Percentiles rank a stretch among this genome's conserved stretches.
These are phyloP conservation scores for Poeciliopsis gracilis DNA, from an alignment of 2,797 vertebrate species.

Conservation along the genomic window DNA sequence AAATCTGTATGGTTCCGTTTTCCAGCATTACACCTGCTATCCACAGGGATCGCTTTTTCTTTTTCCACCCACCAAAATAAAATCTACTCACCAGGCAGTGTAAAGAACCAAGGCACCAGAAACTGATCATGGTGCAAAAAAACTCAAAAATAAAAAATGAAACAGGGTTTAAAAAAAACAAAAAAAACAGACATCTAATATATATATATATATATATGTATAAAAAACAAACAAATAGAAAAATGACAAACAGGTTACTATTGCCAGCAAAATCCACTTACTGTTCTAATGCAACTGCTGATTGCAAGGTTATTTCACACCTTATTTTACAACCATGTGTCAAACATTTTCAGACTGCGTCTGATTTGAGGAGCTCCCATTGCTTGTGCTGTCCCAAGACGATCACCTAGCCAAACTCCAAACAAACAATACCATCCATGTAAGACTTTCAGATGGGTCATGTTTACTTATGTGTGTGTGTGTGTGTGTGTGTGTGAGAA, in stretches of 20 bases:
- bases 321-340: slow-evolving; percentile 26
- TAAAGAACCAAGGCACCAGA: background rate
- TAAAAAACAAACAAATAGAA: background rate
- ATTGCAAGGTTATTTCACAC: slow-evolving; percentile 9
- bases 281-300: slow-evolving; percentile 16
- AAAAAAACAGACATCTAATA: background rate
- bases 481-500: background rate
- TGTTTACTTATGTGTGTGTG: slow-evolving; percentile 28
- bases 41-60: background rate
- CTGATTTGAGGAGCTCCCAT: slow-evolving; percentile 15
- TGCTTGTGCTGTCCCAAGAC: slow-evolving; percentile 22
- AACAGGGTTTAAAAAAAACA: background rate
- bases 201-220: background rate
- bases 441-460: slow-evolving; percentile 4
- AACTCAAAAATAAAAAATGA: background rate
- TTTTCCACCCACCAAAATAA: background rate
- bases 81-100: slow-evolving; percentile 1
- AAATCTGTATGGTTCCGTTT: background rate
- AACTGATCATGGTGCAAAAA: background rate
- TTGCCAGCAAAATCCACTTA: slow-evolving; percentile 35
- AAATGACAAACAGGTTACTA: background rate
- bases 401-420: slow-evolving; percentile 9
- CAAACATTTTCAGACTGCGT: slow-evolving; percentile 26
- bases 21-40: background rate
- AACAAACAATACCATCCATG: slow-evolving; percentile 11